phyloP scores from a whole-genome alignment of 2,113 vertebrate species.

The Hylia prasina region DNA sequence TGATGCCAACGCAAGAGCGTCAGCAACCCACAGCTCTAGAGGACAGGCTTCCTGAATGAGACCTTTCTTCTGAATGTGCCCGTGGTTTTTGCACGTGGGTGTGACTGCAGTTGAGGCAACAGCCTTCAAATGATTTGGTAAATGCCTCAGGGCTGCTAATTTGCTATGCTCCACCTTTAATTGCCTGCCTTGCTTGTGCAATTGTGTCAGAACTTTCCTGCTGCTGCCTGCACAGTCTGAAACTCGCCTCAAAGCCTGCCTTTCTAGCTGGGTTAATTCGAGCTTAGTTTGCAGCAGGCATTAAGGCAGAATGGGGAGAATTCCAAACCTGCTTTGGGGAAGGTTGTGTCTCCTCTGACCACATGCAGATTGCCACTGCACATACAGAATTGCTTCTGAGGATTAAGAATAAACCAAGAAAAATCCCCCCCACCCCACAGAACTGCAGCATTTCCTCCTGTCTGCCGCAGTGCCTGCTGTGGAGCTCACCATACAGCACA shows the following conservation, averaged over 20 bases:
- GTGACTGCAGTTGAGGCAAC: slow-evolving; percentile 13
- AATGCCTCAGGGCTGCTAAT: slow-evolving; percentile 27
- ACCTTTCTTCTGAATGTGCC: slow-evolving; percentile 23
- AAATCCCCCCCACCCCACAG: neutral
- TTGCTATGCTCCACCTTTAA: slow-evolving; percentile 38
- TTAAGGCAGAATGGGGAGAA: neutral
- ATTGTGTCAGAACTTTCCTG: slow-evolving; percentile 19
- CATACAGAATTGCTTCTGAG: neutral
- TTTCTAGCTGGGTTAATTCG: slow-evolving; percentile 9
- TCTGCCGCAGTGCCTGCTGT: neutral
- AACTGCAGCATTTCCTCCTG: neutral
- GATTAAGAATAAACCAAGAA: neutral
- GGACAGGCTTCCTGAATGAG: neutral
- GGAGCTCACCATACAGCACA: fast-evolving
- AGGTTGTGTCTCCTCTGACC: neutral
- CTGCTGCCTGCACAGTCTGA: neutral
- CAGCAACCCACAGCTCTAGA: neutral
- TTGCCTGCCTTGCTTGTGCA: slow-evolving; percentile 36
- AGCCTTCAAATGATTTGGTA: neutral
- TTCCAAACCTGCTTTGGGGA: neutral
- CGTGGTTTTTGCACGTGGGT: slow-evolving; percentile 45
- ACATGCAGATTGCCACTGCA: neutral
- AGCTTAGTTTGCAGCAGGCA: slow-evolving; percentile 15
- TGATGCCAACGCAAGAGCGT: neutral
- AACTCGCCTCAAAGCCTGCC: neutral